Percentiles rank a stretch among this genome's conserved stretches.
Evolutionary conservation across 1,140 invertebrate genomes (phyloP).

Genomic region (Lerema accius): DNA sequence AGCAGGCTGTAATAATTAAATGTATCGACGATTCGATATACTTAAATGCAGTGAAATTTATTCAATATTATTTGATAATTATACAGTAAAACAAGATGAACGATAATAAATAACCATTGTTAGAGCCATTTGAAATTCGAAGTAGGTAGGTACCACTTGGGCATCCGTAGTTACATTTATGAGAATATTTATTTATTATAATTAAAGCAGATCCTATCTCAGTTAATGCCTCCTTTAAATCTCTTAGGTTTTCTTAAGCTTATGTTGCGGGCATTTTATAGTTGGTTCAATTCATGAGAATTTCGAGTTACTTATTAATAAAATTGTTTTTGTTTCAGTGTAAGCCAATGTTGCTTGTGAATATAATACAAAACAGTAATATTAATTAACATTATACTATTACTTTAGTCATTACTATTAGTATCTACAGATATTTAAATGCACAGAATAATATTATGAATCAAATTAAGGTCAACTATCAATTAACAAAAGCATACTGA

Average conservation of each 20-base stretch:
- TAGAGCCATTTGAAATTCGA: slow-evolving; percentile 39
- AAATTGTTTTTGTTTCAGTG: too few species aligned
- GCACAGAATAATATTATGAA: too few species aligned
- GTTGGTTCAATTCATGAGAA: slow-evolving; percentile 36
- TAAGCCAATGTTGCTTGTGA: too few species aligned
- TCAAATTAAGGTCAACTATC: too few species aligned
- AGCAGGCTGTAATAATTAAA: too few species aligned
- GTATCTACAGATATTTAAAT: too few species aligned
- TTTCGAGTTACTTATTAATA: not conserved
- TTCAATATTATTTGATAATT: slow-evolving; percentile 17
- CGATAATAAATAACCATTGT: slow-evolving; percentile 37
- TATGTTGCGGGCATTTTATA: slow-evolving; percentile 28
- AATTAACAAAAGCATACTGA: too few species aligned
- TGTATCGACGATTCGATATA: too few species aligned
- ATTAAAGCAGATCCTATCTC: slow-evolving; percentile 46
- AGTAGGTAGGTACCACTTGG: slow-evolving; percentile 32
- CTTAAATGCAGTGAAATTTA: too few species aligned
- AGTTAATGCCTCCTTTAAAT: slow-evolving; percentile 45
- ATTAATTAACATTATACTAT: too few species aligned
- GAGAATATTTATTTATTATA: slow-evolving; percentile 50
- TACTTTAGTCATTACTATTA: too few species aligned
- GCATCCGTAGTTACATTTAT: slow-evolving; percentile 36
- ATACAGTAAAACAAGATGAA: slow-evolving; percentile 24
- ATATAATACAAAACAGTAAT: too few species aligned
- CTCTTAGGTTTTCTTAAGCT: slow-evolving; percentile 47